Percentiles rank a stretch among this genome's conserved stretches.
phyloP scores from a whole-genome alignment of 1,140 invertebrate genomes.

The Drosophila aff. region DNA sequence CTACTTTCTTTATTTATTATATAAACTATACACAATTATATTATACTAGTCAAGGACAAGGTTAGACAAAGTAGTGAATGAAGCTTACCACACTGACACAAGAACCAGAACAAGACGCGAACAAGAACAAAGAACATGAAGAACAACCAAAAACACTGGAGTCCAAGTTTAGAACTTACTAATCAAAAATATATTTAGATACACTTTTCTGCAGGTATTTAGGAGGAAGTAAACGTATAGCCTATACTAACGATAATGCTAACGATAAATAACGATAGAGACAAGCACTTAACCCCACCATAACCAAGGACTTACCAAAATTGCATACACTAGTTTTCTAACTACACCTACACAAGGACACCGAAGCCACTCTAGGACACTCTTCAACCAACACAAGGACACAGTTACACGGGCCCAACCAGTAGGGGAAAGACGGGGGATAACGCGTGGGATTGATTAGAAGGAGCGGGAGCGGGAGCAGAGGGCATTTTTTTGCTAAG shows the following conservation, averaged over 20 bases:
- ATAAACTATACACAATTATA: constrained; percentile 48
- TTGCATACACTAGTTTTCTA: constrained; percentile 75
- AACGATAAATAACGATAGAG: constrained; percentile 60
- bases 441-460: constrained; percentile 14
- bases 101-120: constrained; percentile 38
- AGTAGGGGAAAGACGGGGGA: constrained; percentile 24
- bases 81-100: constrained; percentile 76
- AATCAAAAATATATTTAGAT: constrained; percentile 84
- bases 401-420: constrained; percentile 73
- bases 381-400: constrained; percentile 33
- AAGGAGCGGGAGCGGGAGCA: not conserved
- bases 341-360: constrained; percentile 42
- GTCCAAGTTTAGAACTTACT: constrained; percentile 84
- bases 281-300: constrained; percentile 80
- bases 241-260: constrained; percentile 50
- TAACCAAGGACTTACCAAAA: constrained; percentile 78
- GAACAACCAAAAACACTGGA: constrained; percentile 74
- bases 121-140: constrained; percentile 53
- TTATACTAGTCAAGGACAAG: constrained; percentile 71
- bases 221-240: constrained; percentile 60
- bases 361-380: constrained; percentile 32
- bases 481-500: constrained; percentile 70
- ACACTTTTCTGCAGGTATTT: constrained; percentile 83
- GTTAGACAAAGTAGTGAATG: constrained; percentile 77
- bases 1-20: constrained; percentile 71